These are phyloP conservation scores for Brachystomella parvula DNA, from an alignment of 1,140 invertebrate species.

Conservation along the genomic window DNA sequence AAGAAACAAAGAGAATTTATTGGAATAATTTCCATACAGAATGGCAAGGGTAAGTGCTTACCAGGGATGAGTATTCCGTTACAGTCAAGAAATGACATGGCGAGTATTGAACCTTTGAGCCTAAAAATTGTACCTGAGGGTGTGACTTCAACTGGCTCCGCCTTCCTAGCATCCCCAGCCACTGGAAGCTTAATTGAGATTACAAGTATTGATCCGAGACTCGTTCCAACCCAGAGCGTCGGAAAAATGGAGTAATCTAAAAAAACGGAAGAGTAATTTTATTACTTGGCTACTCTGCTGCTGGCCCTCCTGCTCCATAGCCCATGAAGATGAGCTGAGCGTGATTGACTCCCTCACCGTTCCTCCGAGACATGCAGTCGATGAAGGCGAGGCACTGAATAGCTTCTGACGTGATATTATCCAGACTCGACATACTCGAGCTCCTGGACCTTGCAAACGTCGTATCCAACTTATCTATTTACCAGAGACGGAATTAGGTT, in stretches of 20 bases:
- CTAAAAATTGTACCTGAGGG: slow-evolving; percentile 86
- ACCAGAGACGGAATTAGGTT: too few relatives aligned
- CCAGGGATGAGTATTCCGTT: slow-evolving; percentile 77
- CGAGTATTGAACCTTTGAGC: slow-evolving; percentile 70
- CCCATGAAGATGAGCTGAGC: not conserved
- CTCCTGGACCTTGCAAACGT: slow-evolving; percentile 91
- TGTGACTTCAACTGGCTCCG: slow-evolving; percentile 81
- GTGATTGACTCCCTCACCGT: slow-evolving; percentile 19
- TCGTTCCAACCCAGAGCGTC: slow-evolving; percentile 92
- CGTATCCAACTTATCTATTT: slow-evolving; percentile 86
- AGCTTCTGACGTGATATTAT: slow-evolving; percentile 91
- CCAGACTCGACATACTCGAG: slow-evolving; percentile 93
- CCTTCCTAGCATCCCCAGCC: slow-evolving; percentile 62
- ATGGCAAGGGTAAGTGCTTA: slow-evolving; percentile 41
- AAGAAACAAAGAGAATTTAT: not conserved
- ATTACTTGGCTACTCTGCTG: too few relatives aligned
- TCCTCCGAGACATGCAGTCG: slow-evolving; percentile 89
- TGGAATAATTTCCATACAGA: slow-evolving; percentile 3
- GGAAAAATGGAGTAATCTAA: slow-evolving; percentile 68
- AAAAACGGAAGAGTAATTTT: slow-evolving; percentile 33
- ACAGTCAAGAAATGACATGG: slow-evolving; percentile 91
- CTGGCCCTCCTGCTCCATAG: too few relatives aligned
- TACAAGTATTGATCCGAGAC: slow-evolving; percentile 85
- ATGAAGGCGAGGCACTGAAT: slow-evolving; percentile 92
- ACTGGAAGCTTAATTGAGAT: slow-evolving; percentile 59